Evolutionary conservation across 1,140 invertebrate species (phyloP), one percentile per base, ranked within the genome.

Genomic region (Dermatophagoides farinae): DNA sequence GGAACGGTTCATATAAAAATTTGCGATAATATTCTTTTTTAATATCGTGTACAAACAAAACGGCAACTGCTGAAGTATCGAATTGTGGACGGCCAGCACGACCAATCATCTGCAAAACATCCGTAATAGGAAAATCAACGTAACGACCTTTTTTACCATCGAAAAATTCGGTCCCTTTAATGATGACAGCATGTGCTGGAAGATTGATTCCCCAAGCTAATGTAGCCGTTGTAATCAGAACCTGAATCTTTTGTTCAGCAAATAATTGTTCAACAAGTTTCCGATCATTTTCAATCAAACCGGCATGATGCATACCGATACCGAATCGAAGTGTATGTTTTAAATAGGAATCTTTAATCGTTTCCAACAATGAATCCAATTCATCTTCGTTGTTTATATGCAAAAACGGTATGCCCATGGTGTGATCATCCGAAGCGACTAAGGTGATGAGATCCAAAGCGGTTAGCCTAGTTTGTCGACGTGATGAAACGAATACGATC

Each of bases 11-110:
- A 71, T 98, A 97, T 0, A 99, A 72, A 72, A 99, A 99, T 70
- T 95, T 95, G 70, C 96, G 96, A 73, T 99, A 99, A 75, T 97
- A 99, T 70, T 90, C 87, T 72, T 99, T 99, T 73, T 98, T 98
- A 23, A 87, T 80, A 68, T 99, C 95, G 66, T 99, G 95, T 0
- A 98, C 93, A 57, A 98, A 77, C 10, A 99, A 88, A 14, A 97
- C 87, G 5, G 96, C 95, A 4, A 95, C 85, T 2, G 91, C 95
- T 61, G 86, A 83, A 67, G 86, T 84, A 72, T 98, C 96, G 71
- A 85, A 98, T 76, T 93, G 84, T 2, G 95, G 96, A 62, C 96
- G 77, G 8, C 95, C 95, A 61, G 95, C 95, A 62, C 95, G 77
- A 5, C 95, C 95, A 83, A 97, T 97, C 96, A 99, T 98, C 75